Evolutionary conservation across 2,888 invertebrate genomes (phyloP), one percentile per base, ranked within the genome.

Genomic region (Dicyrtoma fusca): DNA sequence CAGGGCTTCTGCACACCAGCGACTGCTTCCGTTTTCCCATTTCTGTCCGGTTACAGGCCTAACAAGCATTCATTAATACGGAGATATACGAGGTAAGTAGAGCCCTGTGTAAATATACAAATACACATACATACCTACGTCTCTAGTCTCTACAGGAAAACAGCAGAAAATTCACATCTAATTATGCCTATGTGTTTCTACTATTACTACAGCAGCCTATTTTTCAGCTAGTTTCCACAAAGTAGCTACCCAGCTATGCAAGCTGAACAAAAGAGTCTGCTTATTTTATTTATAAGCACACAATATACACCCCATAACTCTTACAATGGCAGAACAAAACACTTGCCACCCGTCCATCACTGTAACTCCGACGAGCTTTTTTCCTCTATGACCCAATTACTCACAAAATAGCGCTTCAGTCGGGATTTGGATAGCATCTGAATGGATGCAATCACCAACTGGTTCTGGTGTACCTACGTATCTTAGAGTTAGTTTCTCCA

Each of bases 21-120:
- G 45, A 11, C 11, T 57, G 57, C 51, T 65, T 65, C 51, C 65
- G 51, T 51, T 51, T 47, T 65, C n/a, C n/a, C 65, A 65, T 21
- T 59, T 59, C 14, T 21, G 4, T 19, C 10, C 17, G 19, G n/a
- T 10, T n/a, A 53, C 10, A 53, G 10, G 17, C 11, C 17, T 53
- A 1, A 17, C 10, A 4, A 53, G 21, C 34, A 3, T 34, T 34
- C 34, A 34, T 34, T 34, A 34, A 8, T 34, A 34, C 8, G n/a
- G n/a, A n/a, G n/a, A n/a, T n/a, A n/a, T n/a, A 5, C 19, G 51
- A 51, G 14, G 3, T 53, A 23, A 53, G 19, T 53, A 4, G 13
- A 19, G 21, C 3, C 11, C 10, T 53, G 21, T 17, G 53, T 53
- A 53, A 53, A 53, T 53, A 53, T 21, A 53, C 2, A 23, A 34